These are phyloP conservation scores for Xiphophorus maculatus DNA, from an alignment of 2,113 vertebrate species.

Conservation along the genomic window DNA sequence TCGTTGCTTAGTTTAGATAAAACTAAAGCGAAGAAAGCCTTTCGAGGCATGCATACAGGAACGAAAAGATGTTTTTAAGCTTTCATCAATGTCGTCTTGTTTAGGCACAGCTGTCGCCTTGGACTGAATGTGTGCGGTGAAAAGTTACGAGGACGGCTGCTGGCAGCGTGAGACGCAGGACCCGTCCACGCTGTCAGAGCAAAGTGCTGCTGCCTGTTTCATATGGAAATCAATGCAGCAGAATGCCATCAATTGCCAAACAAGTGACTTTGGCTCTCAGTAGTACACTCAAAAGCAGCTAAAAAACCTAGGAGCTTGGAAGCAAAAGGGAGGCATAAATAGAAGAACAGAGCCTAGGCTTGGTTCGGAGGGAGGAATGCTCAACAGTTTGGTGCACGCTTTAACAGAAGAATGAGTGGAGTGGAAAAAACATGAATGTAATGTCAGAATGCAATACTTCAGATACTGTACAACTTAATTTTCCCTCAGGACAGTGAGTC, in stretches of 20 bases:
- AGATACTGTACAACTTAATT: conserved; percentile 25
- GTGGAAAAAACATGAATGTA: conserved; percentile 34
- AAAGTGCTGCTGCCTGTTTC: conserved; percentile 79
- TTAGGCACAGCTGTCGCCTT: conserved; percentile 62
- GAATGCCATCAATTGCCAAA: conserved; percentile 84
- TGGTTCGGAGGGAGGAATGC: conserved; percentile 37
- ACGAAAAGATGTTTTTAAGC: conserved; percentile 63
- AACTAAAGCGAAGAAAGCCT: conserved; percentile 26
- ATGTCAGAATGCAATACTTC: conserved; percentile 27
- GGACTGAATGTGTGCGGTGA: conserved; percentile 61
- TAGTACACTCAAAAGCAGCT: conserved; percentile 69
- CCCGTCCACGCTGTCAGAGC: conserved; percentile 72
- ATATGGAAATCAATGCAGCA: conserved; percentile 84
- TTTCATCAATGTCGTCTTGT: conserved; percentile 76
- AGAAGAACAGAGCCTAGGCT: conserved; percentile 55
- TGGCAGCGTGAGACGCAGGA: conserved; percentile 70
- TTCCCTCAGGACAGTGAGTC: conserved; percentile 18
- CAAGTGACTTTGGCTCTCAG: conserved; percentile 83
- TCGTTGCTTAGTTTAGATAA: not conserved
- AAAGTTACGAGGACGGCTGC: conserved; percentile 62
- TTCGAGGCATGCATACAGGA: conserved; percentile 57
- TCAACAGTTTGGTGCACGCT: conserved; percentile 23
- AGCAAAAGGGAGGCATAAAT: conserved; percentile 57
- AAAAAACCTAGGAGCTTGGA: conserved; percentile 42
- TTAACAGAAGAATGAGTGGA: conserved; percentile 23